Conservation (phyloP, 2,797 vertebrate species). For the Sarcoramphus papa region DNA sequence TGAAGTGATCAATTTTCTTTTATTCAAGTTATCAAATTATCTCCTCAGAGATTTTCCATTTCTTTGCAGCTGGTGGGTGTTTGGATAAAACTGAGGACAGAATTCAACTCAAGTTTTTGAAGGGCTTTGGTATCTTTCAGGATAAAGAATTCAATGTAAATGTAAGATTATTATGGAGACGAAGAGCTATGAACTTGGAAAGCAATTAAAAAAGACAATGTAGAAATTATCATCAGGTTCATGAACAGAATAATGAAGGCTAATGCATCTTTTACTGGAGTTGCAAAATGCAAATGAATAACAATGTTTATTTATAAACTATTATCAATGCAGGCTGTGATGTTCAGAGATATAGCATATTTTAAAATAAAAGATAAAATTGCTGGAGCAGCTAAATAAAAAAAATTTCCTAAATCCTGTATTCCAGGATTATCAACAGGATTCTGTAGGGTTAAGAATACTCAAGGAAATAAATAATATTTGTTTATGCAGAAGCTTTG, state of each 20-base stretch:
- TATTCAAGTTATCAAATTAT: constrained; percentile 16
- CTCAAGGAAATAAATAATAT: background rate
- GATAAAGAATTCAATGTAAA: constrained; percentile 23
- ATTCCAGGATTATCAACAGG: background rate
- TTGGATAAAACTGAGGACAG: background rate
- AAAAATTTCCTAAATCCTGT: background rate
- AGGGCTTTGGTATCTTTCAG: constrained; percentile 10
- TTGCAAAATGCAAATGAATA: constrained; percentile 44
- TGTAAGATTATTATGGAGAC: constrained; percentile 34
- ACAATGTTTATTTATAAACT: constrained; percentile 43
- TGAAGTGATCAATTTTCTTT: constrained; percentile 30
- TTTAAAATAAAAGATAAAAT: background rate
- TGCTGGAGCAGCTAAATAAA: background rate
- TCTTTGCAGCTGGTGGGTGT: constrained; percentile 1
- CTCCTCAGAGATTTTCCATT: constrained; percentile 12
- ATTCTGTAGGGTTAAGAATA: background rate
- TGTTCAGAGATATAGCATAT: background rate
- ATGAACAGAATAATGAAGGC: constrained; percentile 45
- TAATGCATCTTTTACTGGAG: background rate
- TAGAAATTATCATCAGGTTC: constrained; percentile 39
- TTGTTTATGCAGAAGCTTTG: background rate
- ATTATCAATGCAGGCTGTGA: background rate
- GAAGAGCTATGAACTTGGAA: constrained; percentile 28
- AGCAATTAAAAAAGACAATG: constrained; percentile 61
- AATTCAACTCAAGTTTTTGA: constrained; percentile 28